A percentile compares a stretch with the other conserved stretches of the same genome.
Evolutionary conservation across 2,888 invertebrate genomes (phyloP).

Genomic region (Seira musarum): DNA sequence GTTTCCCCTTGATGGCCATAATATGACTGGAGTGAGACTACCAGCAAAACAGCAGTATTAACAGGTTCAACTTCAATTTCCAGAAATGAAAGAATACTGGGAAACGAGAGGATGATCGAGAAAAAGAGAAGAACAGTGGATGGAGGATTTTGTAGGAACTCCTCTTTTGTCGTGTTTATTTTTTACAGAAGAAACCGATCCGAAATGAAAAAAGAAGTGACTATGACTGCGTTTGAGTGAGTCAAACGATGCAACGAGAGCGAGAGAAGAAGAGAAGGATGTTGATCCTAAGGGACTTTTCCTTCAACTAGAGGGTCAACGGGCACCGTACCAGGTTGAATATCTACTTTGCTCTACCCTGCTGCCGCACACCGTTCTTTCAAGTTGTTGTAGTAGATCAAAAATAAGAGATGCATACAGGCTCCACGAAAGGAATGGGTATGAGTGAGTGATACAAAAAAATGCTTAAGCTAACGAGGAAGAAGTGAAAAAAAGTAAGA

Average conservation of each 20-base stretch:
- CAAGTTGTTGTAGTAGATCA: not conserved
- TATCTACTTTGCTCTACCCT: not conserved
- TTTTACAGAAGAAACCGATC: conserved; percentile 22
- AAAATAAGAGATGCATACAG: conserved; percentile 2
- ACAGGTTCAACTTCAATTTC: conserved; percentile 15
- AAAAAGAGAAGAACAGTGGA: no score
- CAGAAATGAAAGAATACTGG: not conserved
- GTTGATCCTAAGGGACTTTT: conserved; percentile 66
- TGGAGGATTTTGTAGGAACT: not conserved
- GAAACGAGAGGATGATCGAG: no score
- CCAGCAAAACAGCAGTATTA: conserved; percentile 19
- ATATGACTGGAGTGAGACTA: conserved; percentile 42
- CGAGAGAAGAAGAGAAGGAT: conserved; percentile 50
- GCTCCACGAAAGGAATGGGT: not conserved
- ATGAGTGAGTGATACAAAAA: not conserved
- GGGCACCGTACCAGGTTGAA: conserved; percentile 55
- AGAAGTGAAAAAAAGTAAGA: conserved; percentile 13
- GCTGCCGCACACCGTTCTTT: not conserved
- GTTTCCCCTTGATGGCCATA: conserved; percentile 33
- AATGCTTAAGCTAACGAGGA: conserved; percentile 12
- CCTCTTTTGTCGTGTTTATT: conserved; percentile 12
- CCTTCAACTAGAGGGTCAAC: conserved; percentile 68
- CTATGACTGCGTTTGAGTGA: conserved; percentile 30
- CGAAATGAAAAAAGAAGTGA: conserved; percentile 15
- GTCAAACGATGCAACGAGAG: conserved; percentile 34